Base-by-base conservation (phyloP, 2,113 vertebrate genomes). In the mouse (Mus musculus) region DNA sequence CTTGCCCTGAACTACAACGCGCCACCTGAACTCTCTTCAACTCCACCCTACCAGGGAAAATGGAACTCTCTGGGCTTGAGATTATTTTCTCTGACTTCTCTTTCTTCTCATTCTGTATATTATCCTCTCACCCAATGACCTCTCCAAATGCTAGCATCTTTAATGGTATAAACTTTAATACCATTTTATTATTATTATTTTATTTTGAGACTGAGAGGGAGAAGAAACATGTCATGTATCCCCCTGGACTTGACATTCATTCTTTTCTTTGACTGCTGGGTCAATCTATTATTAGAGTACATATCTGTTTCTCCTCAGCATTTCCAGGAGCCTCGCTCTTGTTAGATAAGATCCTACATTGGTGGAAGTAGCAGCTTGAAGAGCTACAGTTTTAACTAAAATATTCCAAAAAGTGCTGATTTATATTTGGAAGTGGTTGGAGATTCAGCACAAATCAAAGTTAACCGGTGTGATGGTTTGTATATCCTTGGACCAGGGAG, bases 341-440 rank as follows among this genome's bases (percentile, higher is more conserved):
- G 84, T 71, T 56, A 82, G 13, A 28, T 39, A 73, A 93, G 24
- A 86, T 22, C 22, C 49, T 59, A 7, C 14, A 30, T 4, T 85
- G 61, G 56, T 10, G 5, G 7, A 56, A 9, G 22, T 49, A 76
- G 49, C 30, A 61, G n/a, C 76, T 1, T 7, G 22, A 5, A 2
- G 10, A 6, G 20, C 49, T 59, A 14, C 7, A 63, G 39, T 16
- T 77, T 88, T 11, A 80, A 30, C 59, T 85, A 75, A 52, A 91
- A 61, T 71, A 76, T 93, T 84, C 87, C 88, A 39, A 88, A 96
- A 93, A 65, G 82, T 36, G 7, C 8, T 67, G 7, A 76, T 72
- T 36, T 96, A 73, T 56, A 82, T 30, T 96, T 20, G 61, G 36
- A 90, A 85, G 11, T 7, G 59, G 26, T 42, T 67, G 87, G 56